Evolutionary conservation across 2,888 invertebrate genomes (phyloP), one percentile per base, ranked within the genome.

Genomic region (Cotesia congregata): DNA sequence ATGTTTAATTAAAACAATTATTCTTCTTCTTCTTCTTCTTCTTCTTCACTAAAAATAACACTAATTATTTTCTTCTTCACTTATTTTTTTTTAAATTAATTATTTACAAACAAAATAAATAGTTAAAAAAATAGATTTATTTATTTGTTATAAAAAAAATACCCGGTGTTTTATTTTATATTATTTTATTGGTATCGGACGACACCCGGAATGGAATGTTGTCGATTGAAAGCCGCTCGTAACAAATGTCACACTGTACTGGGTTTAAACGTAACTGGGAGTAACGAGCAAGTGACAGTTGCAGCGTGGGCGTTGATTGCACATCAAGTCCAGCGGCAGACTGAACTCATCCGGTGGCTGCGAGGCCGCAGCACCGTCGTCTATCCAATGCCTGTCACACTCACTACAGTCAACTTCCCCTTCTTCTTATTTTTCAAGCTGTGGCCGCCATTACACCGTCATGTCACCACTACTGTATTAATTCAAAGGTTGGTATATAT

Each of bases 331-430:
- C 83, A 83, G 83, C 86, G 87, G 86, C 85, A 85, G 86, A 88
- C 87, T 88, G 87, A 87, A 85, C 83, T 86, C 85, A 83, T 84
- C 83, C 85, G 85, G 85, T 86, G 86, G 85, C 86, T 86, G 85
- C 83, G 85, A 85, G 85, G 83, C 84, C 81, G 86, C 86, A 86
- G 86, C 86, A 86, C 83, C 80, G 81, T 84, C 83, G 80, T 73
- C 67, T 82, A 77, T 69, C 70, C 65, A 30, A 30, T 30, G 59
- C 40, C 75, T 76, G 74, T 76, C 75, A 72, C 67, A 62, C 30
- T 30, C 30, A 30, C 30, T 30, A 30, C 30, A 76, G 69, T 67
- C 64, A 40, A 30, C 59, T 73, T 50, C 78, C 59, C 6, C 77
- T 73, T 67, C 20, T 65, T 68, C 20, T 65, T 68, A 62, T 50